These are phyloP conservation scores for Brachionus plicatilis DNA, from an alignment of 1,140 invertebrate genomes.

Conservation along the genomic window DNA sequence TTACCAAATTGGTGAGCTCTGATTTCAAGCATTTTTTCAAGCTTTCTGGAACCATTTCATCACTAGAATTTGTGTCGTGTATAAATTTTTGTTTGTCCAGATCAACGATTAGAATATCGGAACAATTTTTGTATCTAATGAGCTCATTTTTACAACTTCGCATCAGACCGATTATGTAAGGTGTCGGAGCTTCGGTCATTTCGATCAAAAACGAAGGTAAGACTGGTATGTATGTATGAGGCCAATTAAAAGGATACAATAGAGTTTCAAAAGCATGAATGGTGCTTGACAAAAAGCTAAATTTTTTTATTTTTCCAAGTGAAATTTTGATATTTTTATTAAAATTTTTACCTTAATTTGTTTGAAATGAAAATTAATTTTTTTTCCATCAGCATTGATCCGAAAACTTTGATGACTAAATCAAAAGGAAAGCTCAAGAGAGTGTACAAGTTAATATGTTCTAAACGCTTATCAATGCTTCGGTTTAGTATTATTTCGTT, in stretches of 20 bases:
- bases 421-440: constrained; percentile 15
- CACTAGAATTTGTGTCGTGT: constrained; percentile 60
- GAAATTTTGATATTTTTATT: not conserved
- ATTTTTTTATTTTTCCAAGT: not conserved
- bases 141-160: constrained; percentile 49
- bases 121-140: constrained; percentile 50
- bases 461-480: not conserved
- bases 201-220: constrained; percentile 67
- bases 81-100: constrained; percentile 42
- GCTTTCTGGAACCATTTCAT: constrained; percentile 62
- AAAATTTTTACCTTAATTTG: not conserved
- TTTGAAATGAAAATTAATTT: constrained; percentile 16
- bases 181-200: constrained; percentile 68
- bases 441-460: constrained; percentile 24
- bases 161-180: constrained; percentile 68
- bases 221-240: constrained; percentile 70
- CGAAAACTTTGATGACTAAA: constrained; percentile 16
- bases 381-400: constrained; percentile 5
- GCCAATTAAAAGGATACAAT: constrained; percentile 75
- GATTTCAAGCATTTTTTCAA: constrained; percentile 61
- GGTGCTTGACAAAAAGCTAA: constrained; percentile 61
- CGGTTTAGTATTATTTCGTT: constrained; percentile 9
- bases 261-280: constrained; percentile 68
- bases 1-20: constrained; percentile 60
- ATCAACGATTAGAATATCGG: constrained; percentile 48